These are phyloP conservation scores for Tinea pellionella DNA, from an alignment of 2,888 invertebrate genomes.

Conservation along the genomic window DNA sequence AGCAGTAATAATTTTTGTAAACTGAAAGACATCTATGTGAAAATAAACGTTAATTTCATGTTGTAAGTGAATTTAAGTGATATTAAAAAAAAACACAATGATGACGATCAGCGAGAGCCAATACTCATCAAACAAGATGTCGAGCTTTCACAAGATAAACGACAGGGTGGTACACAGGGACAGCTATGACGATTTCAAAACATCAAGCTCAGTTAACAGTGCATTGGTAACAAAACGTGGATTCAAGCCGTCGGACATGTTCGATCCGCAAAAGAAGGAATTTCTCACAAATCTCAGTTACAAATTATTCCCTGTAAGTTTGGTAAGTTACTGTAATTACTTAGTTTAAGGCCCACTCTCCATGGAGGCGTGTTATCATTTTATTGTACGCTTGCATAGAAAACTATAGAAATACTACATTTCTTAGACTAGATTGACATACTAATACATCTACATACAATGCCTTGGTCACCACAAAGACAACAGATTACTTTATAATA, in stretches of 20 bases:
- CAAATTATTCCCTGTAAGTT: constrained; percentile 84
- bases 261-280: constrained; percentile 83
- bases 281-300: constrained; percentile 84
- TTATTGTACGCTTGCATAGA: no score
- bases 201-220: constrained; percentile 64
- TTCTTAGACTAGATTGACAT: no score
- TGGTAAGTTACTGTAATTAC: constrained; percentile 72
- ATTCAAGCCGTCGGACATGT: constrained; percentile 87
- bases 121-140: constrained; percentile 63
- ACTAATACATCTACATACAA: no score
- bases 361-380: no score
- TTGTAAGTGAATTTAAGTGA: no score
- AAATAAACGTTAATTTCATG: no score
- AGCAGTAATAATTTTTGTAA: no score
- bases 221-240: constrained; percentile 78
- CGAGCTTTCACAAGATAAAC: constrained; percentile 60
- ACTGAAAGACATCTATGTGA: no score
- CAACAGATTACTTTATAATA: no score
- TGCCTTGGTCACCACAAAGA: no score
- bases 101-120: constrained; percentile 68
- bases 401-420: no score
- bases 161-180: constrained; percentile 57
- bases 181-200: constrained; percentile 59
- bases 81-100: constrained; percentile 28
- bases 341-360: constrained; percentile 1